Evolutionary conservation across 92 coral and sea anemone genomes (phyloP).

Genomic region (Diadumene lineata): DNA sequence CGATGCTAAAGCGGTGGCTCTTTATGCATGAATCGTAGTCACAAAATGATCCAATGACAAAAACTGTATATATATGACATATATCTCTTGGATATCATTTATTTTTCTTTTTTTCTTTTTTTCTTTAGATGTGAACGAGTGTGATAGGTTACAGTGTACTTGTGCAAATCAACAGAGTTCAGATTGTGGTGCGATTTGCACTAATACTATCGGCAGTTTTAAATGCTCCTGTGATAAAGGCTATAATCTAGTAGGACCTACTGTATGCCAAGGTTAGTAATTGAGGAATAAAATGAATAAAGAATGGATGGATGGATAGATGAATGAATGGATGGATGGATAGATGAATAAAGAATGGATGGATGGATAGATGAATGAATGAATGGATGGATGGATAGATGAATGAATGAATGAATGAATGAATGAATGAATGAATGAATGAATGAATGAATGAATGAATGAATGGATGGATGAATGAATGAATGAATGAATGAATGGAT

Average conservation of each 20-base stretch:
- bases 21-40: too few relatives aligned
- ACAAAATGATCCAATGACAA: too few relatives aligned
- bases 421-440: not conserved
- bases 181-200: slow-evolving; percentile 23
- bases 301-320: not conserved
- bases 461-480: not conserved
- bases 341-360: too few relatives aligned
- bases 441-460: not conserved
- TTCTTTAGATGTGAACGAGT: slow-evolving; percentile 31
- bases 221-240: slow-evolving; percentile 32
- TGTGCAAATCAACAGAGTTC: slow-evolving; percentile 26
- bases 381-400: too few relatives aligned
- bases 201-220: slow-evolving; percentile 30
- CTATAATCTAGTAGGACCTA: slow-evolving; percentile 8
- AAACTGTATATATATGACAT: too few relatives aligned
- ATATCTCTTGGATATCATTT: too few relatives aligned
- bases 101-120: too few relatives aligned
- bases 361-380: too few relatives aligned
- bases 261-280: slow-evolving; percentile 38
- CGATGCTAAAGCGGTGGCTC: too few relatives aligned
- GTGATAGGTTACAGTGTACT: slow-evolving; percentile 2
- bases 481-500: not conserved
- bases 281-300: too few relatives aligned
- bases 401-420: not conserved
- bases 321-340: too few relatives aligned